phyloP scores from a whole-genome alignment of 1,140 invertebrate genomes.

The Lepidotrigona ventralis region DNA sequence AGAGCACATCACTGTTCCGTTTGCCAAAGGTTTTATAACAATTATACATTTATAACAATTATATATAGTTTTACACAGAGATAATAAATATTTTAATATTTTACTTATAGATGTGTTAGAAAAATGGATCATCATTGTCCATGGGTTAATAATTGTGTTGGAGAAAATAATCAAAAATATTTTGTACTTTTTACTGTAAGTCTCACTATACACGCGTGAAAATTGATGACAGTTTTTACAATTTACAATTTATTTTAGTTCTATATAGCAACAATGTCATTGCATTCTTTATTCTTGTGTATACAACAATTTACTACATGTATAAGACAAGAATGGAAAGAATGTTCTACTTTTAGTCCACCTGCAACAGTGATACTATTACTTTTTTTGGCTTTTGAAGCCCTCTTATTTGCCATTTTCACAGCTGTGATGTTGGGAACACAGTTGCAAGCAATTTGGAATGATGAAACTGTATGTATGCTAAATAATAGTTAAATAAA shows the following conservation, averaged over 20 bases:
- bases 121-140: slow-evolving; percentile 99
- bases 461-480: slow-evolving; percentile 95
- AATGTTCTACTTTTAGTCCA: slow-evolving; percentile 95
- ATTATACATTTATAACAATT: neutral
- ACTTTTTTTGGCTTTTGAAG: slow-evolving; percentile 97
- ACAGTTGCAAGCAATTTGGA: slow-evolving; percentile 98
- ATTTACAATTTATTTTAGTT: slow-evolving; percentile 86
- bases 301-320: slow-evolving; percentile 97
- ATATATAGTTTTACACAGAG: neutral
- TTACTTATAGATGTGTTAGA: slow-evolving; percentile 87
- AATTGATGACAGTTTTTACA: neutral
- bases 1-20: slow-evolving; percentile 99
- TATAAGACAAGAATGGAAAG: slow-evolving; percentile 96
- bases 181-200: slow-evolving; percentile 99
- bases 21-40: slow-evolving; percentile 85
- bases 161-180: slow-evolving; percentile 99
- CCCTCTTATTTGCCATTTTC: slow-evolving; percentile 98
- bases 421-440: slow-evolving; percentile 98
- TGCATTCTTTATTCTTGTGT: slow-evolving; percentile 95
- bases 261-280: slow-evolving; percentile 97
- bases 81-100: slow-evolving; percentile 21
- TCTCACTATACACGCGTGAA: slow-evolving; percentile 51
- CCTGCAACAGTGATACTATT: slow-evolving; percentile 97
- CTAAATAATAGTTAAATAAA: neutral
- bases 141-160: slow-evolving; percentile 99